These are phyloP conservation scores for Echiichthys vipera DNA, from an alignment of 2,797 vertebrate genomes.

Conservation along the genomic window DNA sequence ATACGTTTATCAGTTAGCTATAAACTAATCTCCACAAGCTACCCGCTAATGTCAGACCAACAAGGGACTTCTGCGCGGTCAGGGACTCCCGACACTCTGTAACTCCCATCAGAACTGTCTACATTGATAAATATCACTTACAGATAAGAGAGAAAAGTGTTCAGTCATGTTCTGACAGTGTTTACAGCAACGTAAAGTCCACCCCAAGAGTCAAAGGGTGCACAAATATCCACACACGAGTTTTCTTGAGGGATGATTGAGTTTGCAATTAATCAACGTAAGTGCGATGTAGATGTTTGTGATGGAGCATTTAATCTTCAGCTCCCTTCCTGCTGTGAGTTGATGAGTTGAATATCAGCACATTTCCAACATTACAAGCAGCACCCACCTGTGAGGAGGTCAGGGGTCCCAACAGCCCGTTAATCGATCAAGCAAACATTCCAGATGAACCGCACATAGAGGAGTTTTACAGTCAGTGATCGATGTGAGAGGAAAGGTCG, in stretches of 20 bases:
- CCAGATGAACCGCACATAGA: neutral
- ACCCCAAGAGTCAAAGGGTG: too few species aligned
- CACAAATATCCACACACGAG: neutral
- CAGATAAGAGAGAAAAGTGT: too few species aligned
- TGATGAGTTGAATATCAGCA: neutral
- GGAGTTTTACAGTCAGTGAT: conserved; percentile 26
- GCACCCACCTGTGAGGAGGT: conserved; percentile 6
- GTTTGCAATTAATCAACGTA: neutral
- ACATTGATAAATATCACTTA: too few species aligned
- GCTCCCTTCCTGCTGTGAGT: neutral
- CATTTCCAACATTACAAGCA: neutral
- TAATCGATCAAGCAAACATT: conserved; percentile 56
- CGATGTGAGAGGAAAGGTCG: conserved; percentile 40
- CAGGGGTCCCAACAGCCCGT: conserved; percentile 16
- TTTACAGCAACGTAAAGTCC: too few species aligned
- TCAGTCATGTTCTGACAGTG: too few species aligned
- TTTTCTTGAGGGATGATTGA: neutral
- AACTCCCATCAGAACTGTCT: too few species aligned
- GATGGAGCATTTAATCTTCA: neutral
- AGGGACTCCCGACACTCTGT: too few species aligned
- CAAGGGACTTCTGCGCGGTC: too few species aligned
- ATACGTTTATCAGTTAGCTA: too few species aligned
- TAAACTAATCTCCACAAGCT: too few species aligned
- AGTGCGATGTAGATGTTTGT: too few species aligned
- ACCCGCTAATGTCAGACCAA: too few species aligned